Conservation (phyloP, 2,888 invertebrate species). For the Macaria notata region DNA sequence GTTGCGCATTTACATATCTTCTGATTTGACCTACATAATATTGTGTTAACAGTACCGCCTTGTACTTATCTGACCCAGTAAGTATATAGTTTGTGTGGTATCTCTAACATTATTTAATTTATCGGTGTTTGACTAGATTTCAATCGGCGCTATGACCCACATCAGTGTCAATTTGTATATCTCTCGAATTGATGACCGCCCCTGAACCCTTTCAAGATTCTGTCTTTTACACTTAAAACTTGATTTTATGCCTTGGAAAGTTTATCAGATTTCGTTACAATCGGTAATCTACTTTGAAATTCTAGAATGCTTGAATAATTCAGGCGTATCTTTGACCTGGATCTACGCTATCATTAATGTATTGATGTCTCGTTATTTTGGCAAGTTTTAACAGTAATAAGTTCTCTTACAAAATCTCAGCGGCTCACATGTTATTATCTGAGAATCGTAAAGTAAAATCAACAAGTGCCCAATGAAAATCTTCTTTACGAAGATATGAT, state of each 20-base stretch:
- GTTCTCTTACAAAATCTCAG: too few species aligned
- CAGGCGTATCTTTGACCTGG: conserved; percentile 3
- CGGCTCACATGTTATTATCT: conserved; percentile 1
- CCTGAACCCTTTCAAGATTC: conserved; percentile 26
- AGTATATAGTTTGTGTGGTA: conserved; percentile 7
- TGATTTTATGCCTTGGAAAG: conserved; percentile 24
- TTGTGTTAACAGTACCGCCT: too few species aligned
- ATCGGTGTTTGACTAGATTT: conserved; percentile 26
- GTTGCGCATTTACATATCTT: too few species aligned
- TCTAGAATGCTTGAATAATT: conserved; percentile 17
- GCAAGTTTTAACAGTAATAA: neutral
- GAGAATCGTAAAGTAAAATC: conserved; percentile 6
- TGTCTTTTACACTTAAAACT: conserved; percentile 27
- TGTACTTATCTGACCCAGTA: too few species aligned
- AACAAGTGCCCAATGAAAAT: conserved; percentile 25
- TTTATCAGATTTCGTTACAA: conserved; percentile 25
- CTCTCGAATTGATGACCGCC: conserved; percentile 30
- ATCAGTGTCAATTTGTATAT: conserved; percentile 36
- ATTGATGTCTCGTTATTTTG: neutral
- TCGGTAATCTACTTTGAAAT: conserved; percentile 21
- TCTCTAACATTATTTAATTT: conserved; percentile 21
- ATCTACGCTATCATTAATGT: neutral
- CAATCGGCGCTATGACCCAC: conserved; percentile 31
- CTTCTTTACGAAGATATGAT: conserved; percentile 37
- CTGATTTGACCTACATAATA: too few species aligned